Conservation (phyloP, 2,113 vertebrate species). For the Misgurnus anguillicaudatus region DNA sequence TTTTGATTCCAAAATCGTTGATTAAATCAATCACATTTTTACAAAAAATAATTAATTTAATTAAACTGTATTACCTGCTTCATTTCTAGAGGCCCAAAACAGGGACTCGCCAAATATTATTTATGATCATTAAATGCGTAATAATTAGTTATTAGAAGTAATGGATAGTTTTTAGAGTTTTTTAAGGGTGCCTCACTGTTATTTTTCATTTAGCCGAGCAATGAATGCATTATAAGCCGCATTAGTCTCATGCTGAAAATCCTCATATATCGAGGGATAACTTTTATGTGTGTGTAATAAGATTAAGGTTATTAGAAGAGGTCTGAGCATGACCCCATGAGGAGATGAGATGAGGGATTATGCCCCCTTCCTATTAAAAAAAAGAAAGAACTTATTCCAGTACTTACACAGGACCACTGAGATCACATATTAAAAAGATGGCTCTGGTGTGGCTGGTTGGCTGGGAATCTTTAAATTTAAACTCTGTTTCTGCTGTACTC, state of each 20-base stretch:
- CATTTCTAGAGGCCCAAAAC: not conserved
- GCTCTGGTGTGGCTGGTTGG: not conserved
- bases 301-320: slow-evolving; percentile 55
- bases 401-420: not conserved
- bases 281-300: slow-evolving; percentile 49
- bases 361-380: not conserved
- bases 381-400: slow-evolving; percentile 24
- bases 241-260: slow-evolving; percentile 48
- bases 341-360: slow-evolving; percentile 48
- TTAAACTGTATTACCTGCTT: not conserved
- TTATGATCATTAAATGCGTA: not conserved
- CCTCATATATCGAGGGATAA: slow-evolving; percentile 34
- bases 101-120: too few species aligned
- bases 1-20: not conserved
- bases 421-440: slow-evolving; percentile 16
- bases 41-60: not conserved
- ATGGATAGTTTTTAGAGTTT: not conserved
- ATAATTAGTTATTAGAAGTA: not conserved
- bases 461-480: not conserved
- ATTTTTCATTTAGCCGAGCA: slow-evolving; percentile 26
- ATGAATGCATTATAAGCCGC: slow-evolving; percentile 82
- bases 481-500: not conserved
- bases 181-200: slow-evolving; percentile 23
- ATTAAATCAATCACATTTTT: not conserved
- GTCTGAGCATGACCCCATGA: slow-evolving; percentile 46